Percentiles rank a stretch among this genome's conserved stretches.
These are phyloP conservation scores for Felis chaus DNA, from an alignment of 2,113 vertebrate species.

Conservation along the genomic window DNA sequence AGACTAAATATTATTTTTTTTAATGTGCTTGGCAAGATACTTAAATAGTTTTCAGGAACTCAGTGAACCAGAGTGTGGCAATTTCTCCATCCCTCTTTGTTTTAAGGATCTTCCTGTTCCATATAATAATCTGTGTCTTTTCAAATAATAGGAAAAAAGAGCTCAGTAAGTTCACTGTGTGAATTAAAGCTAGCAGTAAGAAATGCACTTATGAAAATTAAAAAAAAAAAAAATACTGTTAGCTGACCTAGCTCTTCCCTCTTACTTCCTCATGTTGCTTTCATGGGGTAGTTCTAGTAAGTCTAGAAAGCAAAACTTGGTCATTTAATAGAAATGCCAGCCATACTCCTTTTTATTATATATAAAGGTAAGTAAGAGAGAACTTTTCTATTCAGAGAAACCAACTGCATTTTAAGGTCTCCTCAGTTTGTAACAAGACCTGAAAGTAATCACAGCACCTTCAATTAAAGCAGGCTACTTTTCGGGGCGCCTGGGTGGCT, in stretches of 20 bases:
- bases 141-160: slow-evolving; percentile 15
- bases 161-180: slow-evolving; percentile 44
- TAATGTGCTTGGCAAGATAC: slow-evolving; percentile 70
- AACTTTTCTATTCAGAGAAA: background rate
- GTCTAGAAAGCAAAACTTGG: background rate
- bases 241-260: background rate
- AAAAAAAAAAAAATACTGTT: background rate
- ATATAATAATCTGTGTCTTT: slow-evolving; percentile 7
- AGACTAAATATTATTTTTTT: slow-evolving; percentile 65
- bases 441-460: background rate
- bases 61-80: slow-evolving; percentile 46
- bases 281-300: background rate
- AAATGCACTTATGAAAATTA: background rate
- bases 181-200: slow-evolving; percentile 11
- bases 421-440: background rate
- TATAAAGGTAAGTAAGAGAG: background rate
- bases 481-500: background rate
- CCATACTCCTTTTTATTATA: background rate
- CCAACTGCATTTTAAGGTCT: background rate
- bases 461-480: background rate
- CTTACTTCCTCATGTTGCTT: background rate
- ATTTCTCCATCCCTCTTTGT: slow-evolving; percentile 19
- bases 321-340: background rate
- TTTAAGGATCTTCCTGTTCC: slow-evolving; percentile 38
- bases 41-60: slow-evolving; percentile 74